Percentiles rank a stretch among this genome's conserved stretches.
phyloP scores from a whole-genome alignment of 2,113 vertebrate genomes.

The Amia ocellicauda region DNA sequence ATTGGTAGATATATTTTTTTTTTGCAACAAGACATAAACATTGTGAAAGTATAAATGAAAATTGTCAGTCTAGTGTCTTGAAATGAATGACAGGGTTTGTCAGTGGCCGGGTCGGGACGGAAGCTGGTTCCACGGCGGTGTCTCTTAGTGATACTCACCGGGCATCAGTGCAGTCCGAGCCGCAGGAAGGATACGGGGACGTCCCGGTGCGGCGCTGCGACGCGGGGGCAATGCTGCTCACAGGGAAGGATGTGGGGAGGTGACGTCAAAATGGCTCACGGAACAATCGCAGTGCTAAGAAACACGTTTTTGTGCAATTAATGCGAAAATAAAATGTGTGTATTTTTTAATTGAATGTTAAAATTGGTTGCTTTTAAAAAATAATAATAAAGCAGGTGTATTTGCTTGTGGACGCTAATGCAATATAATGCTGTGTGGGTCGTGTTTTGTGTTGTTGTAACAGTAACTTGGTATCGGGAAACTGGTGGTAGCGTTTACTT shows the following conservation, averaged over 20 bases:
- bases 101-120: constrained; percentile 46
- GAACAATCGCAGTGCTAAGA: neutral
- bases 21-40: neutral
- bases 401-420: too few species aligned
- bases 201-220: constrained; percentile 40
- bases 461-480: too few species aligned
- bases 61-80: constrained; percentile 23
- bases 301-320: neutral
- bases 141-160: constrained; percentile 63
- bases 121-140: constrained; percentile 66
- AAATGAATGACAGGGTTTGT: constrained; percentile 12
- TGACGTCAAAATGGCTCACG: constrained; percentile 21
- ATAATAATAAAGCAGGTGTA: too few species aligned
- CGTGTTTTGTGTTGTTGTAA: too few species aligned
- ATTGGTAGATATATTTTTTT: constrained; percentile 2
- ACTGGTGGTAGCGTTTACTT: too few species aligned
- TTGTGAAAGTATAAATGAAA: neutral
- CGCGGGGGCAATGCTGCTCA: neutral
- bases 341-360: too few species aligned
- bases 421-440: too few species aligned
- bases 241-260: neutral
- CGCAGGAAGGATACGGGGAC: constrained; percentile 56
- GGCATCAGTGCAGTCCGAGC: constrained; percentile 46
- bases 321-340: neutral
- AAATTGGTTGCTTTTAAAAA: too few species aligned